Evolutionary conservation across 2,888 invertebrate genomes (phyloP), one percentile per base, ranked within the genome.

Genomic region (Panopea generosa): DNA sequence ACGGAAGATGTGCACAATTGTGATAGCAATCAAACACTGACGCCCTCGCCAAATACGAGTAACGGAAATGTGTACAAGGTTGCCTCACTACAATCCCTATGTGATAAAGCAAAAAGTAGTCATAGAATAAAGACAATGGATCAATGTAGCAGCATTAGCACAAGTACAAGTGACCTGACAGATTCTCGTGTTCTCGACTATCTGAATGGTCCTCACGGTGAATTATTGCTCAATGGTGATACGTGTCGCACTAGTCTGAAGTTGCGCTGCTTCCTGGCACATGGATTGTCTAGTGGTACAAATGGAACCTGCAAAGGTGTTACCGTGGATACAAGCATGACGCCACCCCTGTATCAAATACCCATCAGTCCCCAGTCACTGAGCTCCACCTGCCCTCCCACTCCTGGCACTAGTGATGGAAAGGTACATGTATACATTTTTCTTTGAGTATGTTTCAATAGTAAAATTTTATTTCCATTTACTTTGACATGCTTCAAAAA

Each of bases 351-450:
- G 61, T 92, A 92, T 82, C 92, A 93, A n/a, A 94, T 93, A 2
- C 94, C 94, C 4, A 84, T 93, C 57, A 93, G 94, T 86, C 94
- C 95, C 7, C 93, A 94, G 84, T 95, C 95, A 18, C 94, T 95
- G 6, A 94, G 94, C 83, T 94, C 94, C 69, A 93, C 94, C 72
- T 94, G 93, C 86, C 94, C 94, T 24, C 94, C 95, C 56, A 95
- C 95, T 52, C 95, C 95, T 4, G 93, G 84, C 88, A 93, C 92
- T 38, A 68, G 77, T 47, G 92, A 92, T 56, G 76, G 76, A n/a
- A 85, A 86, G 83, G 90, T 89, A 81, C 71, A 74, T 59, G 1
- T n/a, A n/a, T n/a, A n/a, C 22, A 29, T 26, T 52, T 20, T 33
- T n/a, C n/a, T n/a, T n/a, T n/a, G n/a, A n/a, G n/a, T 26, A n/a